phyloP scores from a whole-genome alignment of 2,797 vertebrate genomes.

The Amniataba percoides region DNA sequence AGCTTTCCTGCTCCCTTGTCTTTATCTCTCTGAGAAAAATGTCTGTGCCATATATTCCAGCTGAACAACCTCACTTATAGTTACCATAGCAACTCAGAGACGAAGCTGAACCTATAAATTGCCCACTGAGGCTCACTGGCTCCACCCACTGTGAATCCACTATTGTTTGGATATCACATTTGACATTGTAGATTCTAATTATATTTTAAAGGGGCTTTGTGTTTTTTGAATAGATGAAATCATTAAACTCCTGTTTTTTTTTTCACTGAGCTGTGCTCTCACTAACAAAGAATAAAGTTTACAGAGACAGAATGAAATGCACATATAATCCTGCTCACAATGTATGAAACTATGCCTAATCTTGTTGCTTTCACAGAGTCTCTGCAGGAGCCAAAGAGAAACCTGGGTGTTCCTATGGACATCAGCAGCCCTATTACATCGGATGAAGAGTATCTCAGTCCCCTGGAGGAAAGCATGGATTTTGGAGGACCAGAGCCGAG shows the following conservation, averaged over 20 bases:
- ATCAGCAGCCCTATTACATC: conserved; percentile 95
- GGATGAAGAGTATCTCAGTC: conserved; percentile 98
- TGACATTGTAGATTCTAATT: conserved; percentile 56
- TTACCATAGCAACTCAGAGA: conserved; percentile 87
- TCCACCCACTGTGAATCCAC: conserved; percentile 71
- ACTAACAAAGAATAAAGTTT: conserved; percentile 8
- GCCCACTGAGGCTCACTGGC: conserved; percentile 70
- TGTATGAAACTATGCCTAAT: background rate
- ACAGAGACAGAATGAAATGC: background rate
- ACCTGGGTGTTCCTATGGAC: conserved; percentile 83
- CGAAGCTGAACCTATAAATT: conserved; percentile 85
- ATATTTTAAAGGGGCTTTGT: conserved; percentile 12
- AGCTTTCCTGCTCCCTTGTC: conserved; percentile 50
- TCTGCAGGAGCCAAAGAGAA: conserved; percentile 82
- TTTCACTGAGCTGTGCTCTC: background rate
- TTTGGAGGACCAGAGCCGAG: conserved; percentile 76
- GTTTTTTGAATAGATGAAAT: background rate
- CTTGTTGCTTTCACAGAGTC: conserved; percentile 75
- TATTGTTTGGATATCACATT: conserved; percentile 70
- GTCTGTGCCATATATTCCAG: conserved; percentile 78
- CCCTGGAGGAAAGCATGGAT: conserved; percentile 94
- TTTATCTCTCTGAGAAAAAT: conserved; percentile 70
- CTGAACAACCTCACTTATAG: conserved; percentile 81
- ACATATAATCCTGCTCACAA: background rate
- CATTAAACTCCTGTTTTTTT: background rate